Percentiles rank a stretch among this genome's conserved stretches.
These are phyloP conservation scores for Otocyon megalotis DNA, from an alignment of 2,113 vertebrate genomes.

Conservation along the genomic window DNA sequence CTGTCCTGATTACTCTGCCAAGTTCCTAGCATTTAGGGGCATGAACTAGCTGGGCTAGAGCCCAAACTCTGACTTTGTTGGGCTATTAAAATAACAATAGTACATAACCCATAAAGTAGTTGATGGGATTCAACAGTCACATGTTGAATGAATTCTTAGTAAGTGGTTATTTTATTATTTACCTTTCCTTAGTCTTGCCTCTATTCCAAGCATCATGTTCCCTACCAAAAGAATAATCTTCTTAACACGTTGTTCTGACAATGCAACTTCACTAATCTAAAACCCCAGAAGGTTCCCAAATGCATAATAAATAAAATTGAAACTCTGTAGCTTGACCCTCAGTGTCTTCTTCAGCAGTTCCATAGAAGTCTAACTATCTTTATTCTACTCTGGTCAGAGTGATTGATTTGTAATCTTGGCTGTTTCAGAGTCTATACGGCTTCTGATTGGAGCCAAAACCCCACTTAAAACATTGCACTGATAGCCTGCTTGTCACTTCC, in stretches of 20 bases:
- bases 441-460: background rate
- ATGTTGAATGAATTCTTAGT: background rate
- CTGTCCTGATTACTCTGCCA: slow-evolving; percentile 17
- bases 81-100: slow-evolving; percentile 20
- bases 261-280: background rate
- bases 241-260: background rate
- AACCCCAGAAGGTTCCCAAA: background rate
- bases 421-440: background rate
- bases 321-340: background rate
- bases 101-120: background rate
- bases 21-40: background rate
- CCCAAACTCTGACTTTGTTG: slow-evolving; percentile 37
- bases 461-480: background rate
- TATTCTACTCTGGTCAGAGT: background rate
- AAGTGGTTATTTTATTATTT: background rate
- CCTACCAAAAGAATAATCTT: background rate
- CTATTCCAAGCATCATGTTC: background rate
- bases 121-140: background rate
- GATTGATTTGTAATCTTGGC: background rate
- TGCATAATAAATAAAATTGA: background rate
- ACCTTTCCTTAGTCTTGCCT: background rate
- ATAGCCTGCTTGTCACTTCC: background rate
- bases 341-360: background rate
- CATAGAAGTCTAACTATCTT: background rate
- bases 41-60: background rate